Evolutionary conservation across 2,888 invertebrate species (phyloP).

Genomic region (Steromphala cineraria): DNA sequence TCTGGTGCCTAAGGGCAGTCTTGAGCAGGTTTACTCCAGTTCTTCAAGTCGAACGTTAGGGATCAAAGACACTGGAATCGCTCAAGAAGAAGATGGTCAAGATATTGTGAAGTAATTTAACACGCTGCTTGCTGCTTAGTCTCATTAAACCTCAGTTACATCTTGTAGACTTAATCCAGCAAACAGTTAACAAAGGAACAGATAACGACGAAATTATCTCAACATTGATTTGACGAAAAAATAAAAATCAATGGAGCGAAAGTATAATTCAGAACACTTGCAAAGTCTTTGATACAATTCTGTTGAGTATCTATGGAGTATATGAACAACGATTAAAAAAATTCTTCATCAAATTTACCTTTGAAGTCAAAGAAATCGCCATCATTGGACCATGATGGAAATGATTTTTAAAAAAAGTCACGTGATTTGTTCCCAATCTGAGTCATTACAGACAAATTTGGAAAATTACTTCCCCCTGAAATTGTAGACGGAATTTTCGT

Average conservation of each 20-base stretch:
- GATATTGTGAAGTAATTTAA: background rate
- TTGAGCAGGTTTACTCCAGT: background rate
- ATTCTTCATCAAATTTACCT: no score
- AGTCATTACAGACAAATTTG: slow-evolving; percentile 13
- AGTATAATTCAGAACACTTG: no score
- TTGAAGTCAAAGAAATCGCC: no score
- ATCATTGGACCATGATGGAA: no score
- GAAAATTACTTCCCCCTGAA: slow-evolving; percentile 7
- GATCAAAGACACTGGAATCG: background rate
- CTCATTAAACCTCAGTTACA: background rate
- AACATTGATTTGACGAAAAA: background rate
- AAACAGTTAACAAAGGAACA: background rate
- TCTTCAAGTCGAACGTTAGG: background rate
- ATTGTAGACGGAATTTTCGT: background rate
- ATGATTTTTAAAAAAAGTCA: no score
- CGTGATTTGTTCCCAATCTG: background rate
- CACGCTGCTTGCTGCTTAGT: background rate
- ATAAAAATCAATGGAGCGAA: background rate
- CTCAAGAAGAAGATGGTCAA: background rate
- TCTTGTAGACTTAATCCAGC: background rate
- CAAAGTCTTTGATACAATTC: no score
- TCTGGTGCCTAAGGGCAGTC: background rate
- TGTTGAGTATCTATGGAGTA: no score
- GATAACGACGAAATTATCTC: background rate
- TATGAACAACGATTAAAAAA: no score